Evolutionary conservation across 2,797 vertebrate genomes (phyloP), one percentile per base, ranked within the genome.

Genomic region (Buphagus erythrorhynchus): DNA sequence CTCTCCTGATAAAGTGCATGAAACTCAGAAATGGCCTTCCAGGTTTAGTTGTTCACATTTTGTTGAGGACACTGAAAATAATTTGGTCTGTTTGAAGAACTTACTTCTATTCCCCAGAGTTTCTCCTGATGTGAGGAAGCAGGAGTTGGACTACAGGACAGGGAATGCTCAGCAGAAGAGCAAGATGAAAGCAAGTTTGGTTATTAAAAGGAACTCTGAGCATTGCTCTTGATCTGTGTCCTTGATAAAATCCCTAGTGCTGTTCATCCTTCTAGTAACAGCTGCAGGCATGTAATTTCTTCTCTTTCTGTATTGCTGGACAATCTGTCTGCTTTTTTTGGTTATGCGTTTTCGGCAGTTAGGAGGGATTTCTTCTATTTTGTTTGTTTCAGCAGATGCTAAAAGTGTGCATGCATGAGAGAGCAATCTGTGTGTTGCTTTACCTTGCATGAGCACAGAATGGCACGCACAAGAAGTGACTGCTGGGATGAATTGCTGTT

Each of bases 201-300:
- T 63, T 86, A 2, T 57, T 67, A 42, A 61, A 75, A 88, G 19
- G 66, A 75, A 38, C 33, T 48, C 28, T 79, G 65, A 89, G 42
- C 58, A 16, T 28, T 75, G 65, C 65, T 92, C 63, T 88, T 83
- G 35, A 52, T 81, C 59, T 35, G 24, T 86, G 72, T 82, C 75
- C 87, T 90, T 95, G 87, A 49, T 77, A 82, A 82, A 88, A 77
- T 58, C 62, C 42, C 33, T 66, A 24, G 46, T 42, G 54, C 40
- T 71, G 45, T 61, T 91, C 72, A 35, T 54, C 46, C 79, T 86
- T 72, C 58, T 73, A 54, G 58, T 68, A 71, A 65, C 24, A 71
- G 82, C 78, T 90, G 68, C 49, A 68, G 76, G 29, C 82, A 19
- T 33, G 26, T 49, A 1, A 0, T 77, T 76, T 86, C 36, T 67